These are phyloP conservation scores for Scaptomyza tumidula DNA, from an alignment of 2,888 invertebrate genomes.

Conservation along the genomic window DNA sequence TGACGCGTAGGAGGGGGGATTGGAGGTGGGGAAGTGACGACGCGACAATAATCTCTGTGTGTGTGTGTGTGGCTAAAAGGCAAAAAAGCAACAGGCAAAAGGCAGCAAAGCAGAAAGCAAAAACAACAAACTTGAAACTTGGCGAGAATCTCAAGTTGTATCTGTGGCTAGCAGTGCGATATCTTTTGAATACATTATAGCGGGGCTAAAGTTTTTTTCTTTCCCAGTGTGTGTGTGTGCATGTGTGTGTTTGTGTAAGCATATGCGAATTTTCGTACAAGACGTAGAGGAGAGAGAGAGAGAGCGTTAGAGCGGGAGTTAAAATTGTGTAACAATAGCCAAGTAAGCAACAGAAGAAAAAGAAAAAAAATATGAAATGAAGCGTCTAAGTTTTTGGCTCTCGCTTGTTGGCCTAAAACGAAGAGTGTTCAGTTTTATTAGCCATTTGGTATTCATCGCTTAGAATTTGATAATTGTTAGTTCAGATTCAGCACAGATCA, in stretches of 20 bases:
- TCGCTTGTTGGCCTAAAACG: constrained; percentile 18
- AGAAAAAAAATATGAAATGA: constrained; percentile 22
- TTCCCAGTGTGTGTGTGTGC: neutral
- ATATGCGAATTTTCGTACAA: constrained; percentile 5
- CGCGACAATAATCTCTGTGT: constrained; percentile 9
- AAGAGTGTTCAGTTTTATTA: constrained; percentile 38
- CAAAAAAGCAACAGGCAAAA: constrained; percentile 29
- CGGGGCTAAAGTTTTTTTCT: constrained; percentile 21
- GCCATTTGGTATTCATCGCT: constrained; percentile 32
- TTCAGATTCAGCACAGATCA: neutral
- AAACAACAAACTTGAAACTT: neutral
- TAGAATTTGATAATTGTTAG: constrained; percentile 10
- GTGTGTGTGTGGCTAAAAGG: constrained; percentile 22
- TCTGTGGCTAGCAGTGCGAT: constrained; percentile 29
- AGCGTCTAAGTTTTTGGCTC: constrained; percentile 15
- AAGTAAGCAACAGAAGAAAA: constrained; percentile 37
- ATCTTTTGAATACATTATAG: constrained; percentile 51
- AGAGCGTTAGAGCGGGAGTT: constrained; percentile 8
- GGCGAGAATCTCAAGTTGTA: constrained; percentile 44
- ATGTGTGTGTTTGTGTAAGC: neutral
- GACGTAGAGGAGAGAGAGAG: neutral
- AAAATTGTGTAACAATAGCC: constrained; percentile 58
- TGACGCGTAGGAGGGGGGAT: constrained; percentile 3
- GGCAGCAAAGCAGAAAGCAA: constrained; percentile 9
- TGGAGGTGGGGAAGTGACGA: neutral